Evolutionary conservation across 1,140 invertebrate genomes (phyloP).

Genomic region (Protaetia brevitarsis): DNA sequence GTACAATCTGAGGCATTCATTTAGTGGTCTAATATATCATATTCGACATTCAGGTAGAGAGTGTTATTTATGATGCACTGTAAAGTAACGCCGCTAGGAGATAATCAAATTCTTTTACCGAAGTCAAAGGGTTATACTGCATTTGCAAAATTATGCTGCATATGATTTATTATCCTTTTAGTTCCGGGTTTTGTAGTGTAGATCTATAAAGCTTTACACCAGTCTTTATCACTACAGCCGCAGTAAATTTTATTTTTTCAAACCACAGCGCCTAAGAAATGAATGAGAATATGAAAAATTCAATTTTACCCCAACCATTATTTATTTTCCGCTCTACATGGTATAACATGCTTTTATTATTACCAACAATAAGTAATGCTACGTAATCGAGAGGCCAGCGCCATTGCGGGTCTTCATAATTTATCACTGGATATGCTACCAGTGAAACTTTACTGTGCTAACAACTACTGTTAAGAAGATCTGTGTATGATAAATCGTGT

Average conservation of each 20-base stretch:
- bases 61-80: conserved; percentile 25
- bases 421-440: background rate
- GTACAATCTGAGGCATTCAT: background rate
- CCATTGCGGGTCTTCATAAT: background rate
- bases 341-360: background rate
- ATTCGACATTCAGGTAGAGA: background rate
- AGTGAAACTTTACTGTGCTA: background rate
- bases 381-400: background rate
- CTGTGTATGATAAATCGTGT: conserved; percentile 4
- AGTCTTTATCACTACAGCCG: background rate
- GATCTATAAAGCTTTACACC: no score
- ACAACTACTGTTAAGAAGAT: conserved; percentile 14
- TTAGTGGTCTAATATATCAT: background rate
- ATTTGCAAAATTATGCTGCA: conserved; percentile 19
- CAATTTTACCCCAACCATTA: background rate
- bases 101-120: conserved; percentile 27
- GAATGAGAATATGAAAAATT: no score
- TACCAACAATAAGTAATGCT: no score
- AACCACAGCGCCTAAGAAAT: background rate
- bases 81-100: conserved; percentile 27
- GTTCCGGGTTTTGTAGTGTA: conserved; percentile 27
- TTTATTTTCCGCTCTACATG: background rate
- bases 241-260: background rate
- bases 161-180: conserved; percentile 31
- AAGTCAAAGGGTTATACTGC: conserved; percentile 33